These are phyloP conservation scores for Brotula barbata DNA, from an alignment of 2,797 vertebrate species.

Conservation along the genomic window DNA sequence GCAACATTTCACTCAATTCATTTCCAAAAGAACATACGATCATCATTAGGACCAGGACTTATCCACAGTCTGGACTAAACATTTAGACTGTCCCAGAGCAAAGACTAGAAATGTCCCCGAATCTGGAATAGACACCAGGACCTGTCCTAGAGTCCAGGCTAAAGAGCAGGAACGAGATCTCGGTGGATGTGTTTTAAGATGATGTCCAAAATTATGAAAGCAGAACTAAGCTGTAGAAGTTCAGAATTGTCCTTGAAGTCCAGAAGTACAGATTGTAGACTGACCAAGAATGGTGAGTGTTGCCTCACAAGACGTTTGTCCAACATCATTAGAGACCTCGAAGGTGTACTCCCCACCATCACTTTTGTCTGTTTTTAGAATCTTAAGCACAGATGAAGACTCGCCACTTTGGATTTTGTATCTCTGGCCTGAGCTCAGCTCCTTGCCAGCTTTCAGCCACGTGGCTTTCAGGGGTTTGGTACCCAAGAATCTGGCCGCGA, in stretches of 20 bases:
- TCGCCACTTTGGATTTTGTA: conserved; percentile 91
- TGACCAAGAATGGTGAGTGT: conserved; percentile 89
- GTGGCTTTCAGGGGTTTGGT: conserved; percentile 88
- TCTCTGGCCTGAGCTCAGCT: conserved; percentile 85
- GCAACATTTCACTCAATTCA: background rate
- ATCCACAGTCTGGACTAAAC: too few relatives aligned
- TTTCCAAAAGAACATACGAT: too few relatives aligned
- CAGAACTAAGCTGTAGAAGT: too few relatives aligned
- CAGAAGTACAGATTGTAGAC: conserved; percentile 59
- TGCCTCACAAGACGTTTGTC: conserved; percentile 88
- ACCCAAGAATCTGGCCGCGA: conserved; percentile 93
- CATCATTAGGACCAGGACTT: too few relatives aligned
- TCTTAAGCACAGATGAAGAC: conserved; percentile 89
- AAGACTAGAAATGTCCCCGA: too few relatives aligned
- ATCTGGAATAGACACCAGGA: too few relatives aligned
- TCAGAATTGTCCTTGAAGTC: background rate
- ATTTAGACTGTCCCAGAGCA: too few relatives aligned
- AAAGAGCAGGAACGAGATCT: too few relatives aligned
- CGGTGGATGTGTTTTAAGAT: too few relatives aligned
- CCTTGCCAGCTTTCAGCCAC: conserved; percentile 90
- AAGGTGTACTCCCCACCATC: conserved; percentile 91
- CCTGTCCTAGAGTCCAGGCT: too few relatives aligned
- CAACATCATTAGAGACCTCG: conserved; percentile 93
- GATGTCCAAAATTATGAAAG: too few relatives aligned
- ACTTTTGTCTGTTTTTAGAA: conserved; percentile 87